Percentiles rank a stretch among this genome's conserved stretches.
Conservation (phyloP, 2,113 vertebrate species). For the Dicentrarchus labrax region DNA sequence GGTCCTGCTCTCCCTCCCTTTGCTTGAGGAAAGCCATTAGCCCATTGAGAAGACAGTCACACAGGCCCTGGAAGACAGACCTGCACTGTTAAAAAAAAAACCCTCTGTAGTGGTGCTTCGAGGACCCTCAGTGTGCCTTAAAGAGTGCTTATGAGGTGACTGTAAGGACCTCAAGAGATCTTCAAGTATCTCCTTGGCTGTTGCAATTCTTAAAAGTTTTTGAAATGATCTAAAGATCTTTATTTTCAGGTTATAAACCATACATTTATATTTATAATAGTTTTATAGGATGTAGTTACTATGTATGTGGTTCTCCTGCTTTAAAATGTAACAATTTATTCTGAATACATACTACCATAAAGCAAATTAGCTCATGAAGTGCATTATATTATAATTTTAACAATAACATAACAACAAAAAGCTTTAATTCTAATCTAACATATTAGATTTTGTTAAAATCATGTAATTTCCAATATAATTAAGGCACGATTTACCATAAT, state of each 20-base stretch:
- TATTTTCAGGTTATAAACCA: not conserved
- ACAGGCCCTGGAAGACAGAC: constrained; percentile 57
- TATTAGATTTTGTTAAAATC: not conserved
- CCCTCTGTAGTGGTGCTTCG: constrained; percentile 5
- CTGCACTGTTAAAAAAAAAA: constrained; percentile 34
- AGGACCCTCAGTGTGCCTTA: constrained; percentile 25
- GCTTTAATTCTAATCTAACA: not conserved
- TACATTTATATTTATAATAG: not conserved
- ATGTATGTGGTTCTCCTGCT: not conserved
- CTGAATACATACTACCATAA: not conserved
- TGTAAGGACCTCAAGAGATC: not conserved
- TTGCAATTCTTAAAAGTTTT: not conserved
- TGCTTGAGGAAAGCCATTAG: constrained; percentile 86
- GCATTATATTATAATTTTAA: not conserved
- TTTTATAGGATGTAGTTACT: not conserved
- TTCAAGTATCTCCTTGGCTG: not conserved
- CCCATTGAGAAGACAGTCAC: constrained; percentile 81
- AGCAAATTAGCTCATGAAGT: not conserved
- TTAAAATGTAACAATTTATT: not conserved
- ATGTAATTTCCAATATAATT: no score
- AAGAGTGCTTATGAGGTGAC: constrained; percentile 26
- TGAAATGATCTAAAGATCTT: not conserved
- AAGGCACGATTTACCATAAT: no score
- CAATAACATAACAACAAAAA: not conserved
- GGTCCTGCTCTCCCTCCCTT: constrained; percentile 69